Evolutionary conservation across 2,113 vertebrate species (phyloP), one percentile per base, ranked within the genome.

Genomic region (Oreochromis aureus): DNA sequence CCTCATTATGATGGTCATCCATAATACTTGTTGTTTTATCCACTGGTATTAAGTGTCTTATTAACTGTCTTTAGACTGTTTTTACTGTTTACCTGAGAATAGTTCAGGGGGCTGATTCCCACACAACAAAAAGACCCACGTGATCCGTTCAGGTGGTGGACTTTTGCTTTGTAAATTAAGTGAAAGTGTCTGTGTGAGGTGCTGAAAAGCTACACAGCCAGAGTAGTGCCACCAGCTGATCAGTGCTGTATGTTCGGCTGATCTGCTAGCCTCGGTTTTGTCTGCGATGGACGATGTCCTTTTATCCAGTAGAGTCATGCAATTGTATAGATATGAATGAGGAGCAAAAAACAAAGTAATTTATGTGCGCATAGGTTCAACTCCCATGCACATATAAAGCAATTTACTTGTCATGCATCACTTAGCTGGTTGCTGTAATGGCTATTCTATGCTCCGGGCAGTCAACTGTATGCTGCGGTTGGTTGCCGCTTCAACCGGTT

Each of bases 41-140:
- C 93, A 51, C 51, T 86, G 92, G 95, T 87, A 94, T 96, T 96
- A 95, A 90, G 82, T 66, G 63, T 92, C 90, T 92, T 93, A 94
- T 96, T 95, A 95, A 90, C 69, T 61, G 89, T 91, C 91, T 95
- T 69, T 86, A 84, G 86, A 84, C 84, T 91, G 56, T 18, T 89
- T 84, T 93, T 84, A 87, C 91, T 91, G 91, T 94, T 91, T 93
- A 91, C 93, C 85, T 95, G 95, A 94, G 95, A 95, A 94, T 79
- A 82, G 79, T 85, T 87, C 80, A 82, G 89, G 86, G 79, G 85
- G 81, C 80, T 81, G 80, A 92, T 96, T 96, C 95, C 94, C 95
- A 95, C 95, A 95, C 85, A 90, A 66, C 41, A 80, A 44, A 78
- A 78, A 91, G 63, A 44, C 76, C 56, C 89, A 84, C 73, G 10